Evolutionary conservation across 2,113 vertebrate species (phyloP).

Genomic region (Hippocampus zosterae): DNA sequence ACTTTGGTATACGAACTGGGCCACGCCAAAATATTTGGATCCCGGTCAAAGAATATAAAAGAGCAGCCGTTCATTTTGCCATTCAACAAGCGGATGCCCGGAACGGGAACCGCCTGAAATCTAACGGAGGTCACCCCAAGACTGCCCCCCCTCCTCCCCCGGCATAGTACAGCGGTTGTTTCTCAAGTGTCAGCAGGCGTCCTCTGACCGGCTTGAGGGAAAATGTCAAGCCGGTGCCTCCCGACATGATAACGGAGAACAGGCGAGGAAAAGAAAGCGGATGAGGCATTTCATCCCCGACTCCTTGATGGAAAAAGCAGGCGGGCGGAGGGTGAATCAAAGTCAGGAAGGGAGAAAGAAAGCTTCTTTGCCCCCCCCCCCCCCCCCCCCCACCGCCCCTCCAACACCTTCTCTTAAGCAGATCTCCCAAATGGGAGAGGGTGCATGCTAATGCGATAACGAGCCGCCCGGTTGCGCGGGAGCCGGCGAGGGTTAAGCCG

Average conservation of each 20-base stretch:
- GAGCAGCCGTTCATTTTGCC: too few relatives aligned
- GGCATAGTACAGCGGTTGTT: slow-evolving; percentile 58
- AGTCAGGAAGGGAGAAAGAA: slow-evolving; percentile 64
- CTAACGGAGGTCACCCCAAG: slow-evolving; percentile 25
- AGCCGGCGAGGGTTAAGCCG: slow-evolving; percentile 68
- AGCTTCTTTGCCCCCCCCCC: slow-evolving; percentile 41
- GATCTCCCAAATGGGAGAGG: slow-evolving; percentile 67
- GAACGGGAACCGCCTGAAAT: slow-evolving; percentile 18
- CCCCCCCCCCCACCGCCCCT: background rate
- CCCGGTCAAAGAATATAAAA: background rate
- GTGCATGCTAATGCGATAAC: slow-evolving; percentile 68
- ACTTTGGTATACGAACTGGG: too few relatives aligned
- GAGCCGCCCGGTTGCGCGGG: slow-evolving; percentile 53
- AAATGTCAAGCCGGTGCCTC: slow-evolving; percentile 58
- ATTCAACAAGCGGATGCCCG: background rate
- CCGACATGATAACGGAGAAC: slow-evolving; percentile 56
- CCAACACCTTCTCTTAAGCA: slow-evolving; percentile 66
- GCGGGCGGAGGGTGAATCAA: slow-evolving; percentile 66
- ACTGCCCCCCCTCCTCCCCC: slow-evolving; percentile 31
- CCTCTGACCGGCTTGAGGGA: slow-evolving; percentile 43
- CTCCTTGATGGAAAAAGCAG: slow-evolving; percentile 46
- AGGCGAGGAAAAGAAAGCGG: slow-evolving; percentile 52
- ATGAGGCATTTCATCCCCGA: slow-evolving; percentile 63
- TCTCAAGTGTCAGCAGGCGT: slow-evolving; percentile 61
- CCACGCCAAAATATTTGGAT: background rate